These are phyloP conservation scores for Todiramphus saurophagus DNA, from an alignment of 2,113 vertebrate genomes.

Conservation along the genomic window DNA sequence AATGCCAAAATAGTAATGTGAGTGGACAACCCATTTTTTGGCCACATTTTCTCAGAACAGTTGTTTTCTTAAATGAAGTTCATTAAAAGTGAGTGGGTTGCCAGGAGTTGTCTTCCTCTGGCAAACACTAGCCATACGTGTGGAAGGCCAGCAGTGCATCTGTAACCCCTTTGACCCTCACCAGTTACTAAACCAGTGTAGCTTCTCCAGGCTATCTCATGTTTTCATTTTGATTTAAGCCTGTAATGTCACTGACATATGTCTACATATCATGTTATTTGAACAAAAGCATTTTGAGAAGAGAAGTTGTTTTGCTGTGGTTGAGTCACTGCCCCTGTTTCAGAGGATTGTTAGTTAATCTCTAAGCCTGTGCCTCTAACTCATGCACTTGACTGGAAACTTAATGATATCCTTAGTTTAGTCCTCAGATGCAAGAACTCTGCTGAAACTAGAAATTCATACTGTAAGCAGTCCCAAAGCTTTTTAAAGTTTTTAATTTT, in stretches of 20 bases:
- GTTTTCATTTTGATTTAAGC: conserved; percentile 50
- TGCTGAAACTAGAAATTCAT: neutral
- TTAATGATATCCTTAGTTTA: neutral
- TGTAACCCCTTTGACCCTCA: conserved; percentile 35
- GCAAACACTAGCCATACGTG: neutral
- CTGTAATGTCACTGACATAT: conserved; percentile 52
- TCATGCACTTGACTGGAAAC: neutral
- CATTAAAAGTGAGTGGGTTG: conserved; percentile 49
- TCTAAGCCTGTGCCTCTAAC: neutral
- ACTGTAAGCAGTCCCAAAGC: neutral
- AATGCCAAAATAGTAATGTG: conserved; percentile 10
- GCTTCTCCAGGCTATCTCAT: conserved; percentile 21
- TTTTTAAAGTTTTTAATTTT: neutral
- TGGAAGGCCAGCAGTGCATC: neutral
- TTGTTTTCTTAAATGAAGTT: conserved; percentile 47
- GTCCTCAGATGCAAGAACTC: neutral
- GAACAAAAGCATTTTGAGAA: neutral
- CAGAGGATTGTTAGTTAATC: neutral
- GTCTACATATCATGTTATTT: conserved; percentile 15
- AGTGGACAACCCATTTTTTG: conserved; percentile 20
- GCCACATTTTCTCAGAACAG: neutral
- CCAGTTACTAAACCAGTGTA: conserved; percentile 29
- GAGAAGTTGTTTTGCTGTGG: neutral
- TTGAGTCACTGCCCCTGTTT: neutral
- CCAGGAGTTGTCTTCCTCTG: conserved; percentile 46